Base-by-base conservation (phyloP, 2,888 invertebrate species). In the Dilophus febrilis region DNA sequence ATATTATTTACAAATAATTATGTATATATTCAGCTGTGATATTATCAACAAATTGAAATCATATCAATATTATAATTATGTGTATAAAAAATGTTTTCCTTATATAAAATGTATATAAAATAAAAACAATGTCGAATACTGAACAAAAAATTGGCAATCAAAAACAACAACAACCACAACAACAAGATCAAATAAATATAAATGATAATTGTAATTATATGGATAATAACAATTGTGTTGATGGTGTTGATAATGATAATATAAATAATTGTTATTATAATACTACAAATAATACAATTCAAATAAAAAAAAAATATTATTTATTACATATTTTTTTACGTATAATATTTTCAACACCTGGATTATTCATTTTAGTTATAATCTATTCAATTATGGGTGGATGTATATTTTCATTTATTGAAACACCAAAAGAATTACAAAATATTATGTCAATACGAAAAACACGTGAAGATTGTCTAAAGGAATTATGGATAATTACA, bases 401-500 rank as follows among this genome's bases (percentile, higher is more conserved):
- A 31, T 63, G 79, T 48, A 67, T 84, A 47, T 85, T 85, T 59
- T 75, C 77, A 52, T 67, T 73, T 46, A 64, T 85, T 51, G 85
- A 85, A 59, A 73, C 76, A 12, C 76, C 74, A n/a, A 70, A 72
- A 44, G 73, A 74, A 50, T 65, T 73, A 47, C 67, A 72, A 50
- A 73, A 75, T 54, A 66, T 73, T 46, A 71, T 72, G 2, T 68
- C 68, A 29, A 72, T 77, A 46, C 68, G 72, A 50, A 64, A 71
- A 47, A 74, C 72, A 44, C 67, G 76, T 26, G 74, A 74, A 50
- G 75, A 75, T 56, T 80, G 80, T 49, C 58, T 80, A 48, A 71
- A 71, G 48, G 79, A 82, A 55, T 68, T 83, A 12, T 82, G 82
- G 81, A 73, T 77, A 46, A 81, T 82, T 49, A 82, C 82, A 70